Percentiles rank a stretch among this genome's conserved stretches.
Conservation (phyloP, 2,797 vertebrate genomes). For the Chelonia mydas region DNA sequence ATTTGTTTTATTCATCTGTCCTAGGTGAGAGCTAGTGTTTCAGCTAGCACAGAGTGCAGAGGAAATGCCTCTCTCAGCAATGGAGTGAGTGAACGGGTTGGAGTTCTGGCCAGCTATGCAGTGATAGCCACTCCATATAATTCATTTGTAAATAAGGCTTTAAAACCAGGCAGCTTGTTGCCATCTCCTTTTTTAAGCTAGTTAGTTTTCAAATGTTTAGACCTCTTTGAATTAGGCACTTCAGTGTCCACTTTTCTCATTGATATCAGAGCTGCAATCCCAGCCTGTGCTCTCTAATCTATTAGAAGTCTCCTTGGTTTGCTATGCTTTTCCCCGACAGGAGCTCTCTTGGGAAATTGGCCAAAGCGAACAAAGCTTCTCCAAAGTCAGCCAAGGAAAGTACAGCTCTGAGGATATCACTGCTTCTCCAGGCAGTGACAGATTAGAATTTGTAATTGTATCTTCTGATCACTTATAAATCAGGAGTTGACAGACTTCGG, state of each 20-base stretch:
- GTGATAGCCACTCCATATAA: neutral
- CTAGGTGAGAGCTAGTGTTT: neutral
- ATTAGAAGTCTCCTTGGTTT: slow-evolving; percentile 27
- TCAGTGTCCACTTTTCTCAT: rapidly evolving
- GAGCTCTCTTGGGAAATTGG: slow-evolving; percentile 16
- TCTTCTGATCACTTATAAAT: slow-evolving; percentile 1
- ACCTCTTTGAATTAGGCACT: neutral
- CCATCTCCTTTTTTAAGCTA: slow-evolving; percentile 14
- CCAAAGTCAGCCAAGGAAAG: slow-evolving; percentile 59
- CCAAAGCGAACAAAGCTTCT: slow-evolving; percentile 44
- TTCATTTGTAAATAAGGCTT: neutral
- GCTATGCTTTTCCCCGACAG: neutral
- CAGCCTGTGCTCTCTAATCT: neutral
- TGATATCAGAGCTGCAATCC: neutral
- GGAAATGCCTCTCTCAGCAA: neutral
- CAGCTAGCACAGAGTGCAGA: neutral
- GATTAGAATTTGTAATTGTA: slow-evolving; percentile 15
- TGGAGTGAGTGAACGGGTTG: neutral
- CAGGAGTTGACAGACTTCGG: neutral
- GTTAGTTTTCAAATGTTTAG: neutral
- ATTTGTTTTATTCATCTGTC: neutral
- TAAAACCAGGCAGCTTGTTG: neutral
- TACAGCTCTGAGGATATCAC: slow-evolving; percentile 10
- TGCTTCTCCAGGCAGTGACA: slow-evolving; percentile 11
- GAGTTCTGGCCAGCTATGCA: neutral